Conservation (phyloP, 2,797 vertebrate species). For the Pogonophryne albipinna region DNA sequence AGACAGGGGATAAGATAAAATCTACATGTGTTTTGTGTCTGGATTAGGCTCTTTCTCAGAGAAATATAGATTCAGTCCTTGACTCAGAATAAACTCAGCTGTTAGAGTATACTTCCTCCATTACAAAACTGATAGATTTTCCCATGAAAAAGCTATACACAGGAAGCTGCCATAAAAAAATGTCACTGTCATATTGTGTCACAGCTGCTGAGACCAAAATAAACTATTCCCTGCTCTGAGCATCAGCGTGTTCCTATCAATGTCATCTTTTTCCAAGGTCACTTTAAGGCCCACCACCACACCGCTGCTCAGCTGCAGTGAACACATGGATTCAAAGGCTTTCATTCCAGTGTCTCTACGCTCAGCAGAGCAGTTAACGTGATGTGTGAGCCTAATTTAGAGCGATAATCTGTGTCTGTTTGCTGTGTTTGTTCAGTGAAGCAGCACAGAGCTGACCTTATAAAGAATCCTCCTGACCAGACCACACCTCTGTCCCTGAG, state of each 20-base stretch:
- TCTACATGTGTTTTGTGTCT: constrained; percentile 27
- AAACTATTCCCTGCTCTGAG: constrained; percentile 54
- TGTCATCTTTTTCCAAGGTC: constrained; percentile 84
- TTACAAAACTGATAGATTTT: constrained; percentile 49
- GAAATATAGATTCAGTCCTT: constrained; percentile 23
- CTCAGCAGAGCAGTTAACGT: constrained; percentile 57
- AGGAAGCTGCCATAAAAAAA: constrained; percentile 53
- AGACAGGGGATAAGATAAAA: constrained; percentile 22
- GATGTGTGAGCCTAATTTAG: constrained; percentile 53
- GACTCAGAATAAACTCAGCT: constrained; percentile 35
- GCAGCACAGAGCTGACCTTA: constrained; percentile 73
- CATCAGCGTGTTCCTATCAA: constrained; percentile 54
- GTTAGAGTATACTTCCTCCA: constrained; percentile 28
- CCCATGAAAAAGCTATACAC: constrained; percentile 42
- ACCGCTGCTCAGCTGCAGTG: constrained; percentile 44
- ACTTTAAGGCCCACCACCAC: constrained; percentile 70
- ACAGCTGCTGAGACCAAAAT: constrained; percentile 61
- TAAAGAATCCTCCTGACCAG: constrained; percentile 64
- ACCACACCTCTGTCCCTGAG: constrained; percentile 75
- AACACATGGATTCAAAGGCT: constrained; percentile 33
- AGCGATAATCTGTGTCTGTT: constrained; percentile 66
- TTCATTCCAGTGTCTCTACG: constrained; percentile 36
- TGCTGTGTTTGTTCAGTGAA: constrained; percentile 73
- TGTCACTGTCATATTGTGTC: constrained; percentile 44
- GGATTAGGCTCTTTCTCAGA: constrained; percentile 25